Evolutionary conservation across 2,113 vertebrate genomes (phyloP).

Genomic region (Syngnathus typhle): DNA sequence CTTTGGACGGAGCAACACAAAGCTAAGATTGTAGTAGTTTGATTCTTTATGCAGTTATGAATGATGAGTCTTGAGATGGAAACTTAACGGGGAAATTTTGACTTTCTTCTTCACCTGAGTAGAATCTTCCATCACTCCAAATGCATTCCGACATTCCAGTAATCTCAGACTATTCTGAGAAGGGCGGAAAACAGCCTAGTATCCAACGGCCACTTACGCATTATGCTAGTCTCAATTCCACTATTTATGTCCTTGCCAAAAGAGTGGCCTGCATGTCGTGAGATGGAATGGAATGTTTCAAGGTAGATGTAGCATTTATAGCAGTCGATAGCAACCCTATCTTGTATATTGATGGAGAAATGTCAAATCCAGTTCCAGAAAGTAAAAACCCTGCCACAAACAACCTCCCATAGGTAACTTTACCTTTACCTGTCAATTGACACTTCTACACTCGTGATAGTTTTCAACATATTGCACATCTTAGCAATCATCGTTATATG

Average conservation of each 20-base stretch:
- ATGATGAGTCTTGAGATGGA: background rate
- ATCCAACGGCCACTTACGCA: background rate
- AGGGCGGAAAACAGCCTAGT: background rate
- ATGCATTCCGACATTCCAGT: background rate
- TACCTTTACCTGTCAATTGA: too few relatives aligned
- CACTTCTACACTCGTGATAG: too few relatives aligned
- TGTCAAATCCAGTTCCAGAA: too few relatives aligned
- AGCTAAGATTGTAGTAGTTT: conserved; percentile 45
- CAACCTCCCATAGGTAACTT: too few relatives aligned
- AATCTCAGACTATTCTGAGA: background rate
- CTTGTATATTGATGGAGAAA: too few relatives aligned
- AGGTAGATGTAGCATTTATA: background rate
- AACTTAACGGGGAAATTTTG: background rate
- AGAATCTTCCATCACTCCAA: background rate
- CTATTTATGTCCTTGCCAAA: background rate
- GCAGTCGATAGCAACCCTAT: background rate
- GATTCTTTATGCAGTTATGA: background rate
- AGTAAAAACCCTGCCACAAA: too few relatives aligned
- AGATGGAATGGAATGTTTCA: background rate
- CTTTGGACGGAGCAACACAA: conserved; percentile 20
- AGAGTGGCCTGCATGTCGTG: background rate
- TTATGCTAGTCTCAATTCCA: background rate
- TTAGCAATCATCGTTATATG: too few relatives aligned
- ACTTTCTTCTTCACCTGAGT: background rate
- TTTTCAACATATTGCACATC: too few relatives aligned